These are phyloP conservation scores for Daubentonia madagascariensis DNA, from an alignment of 2,113 vertebrate genomes.

Conservation along the genomic window DNA sequence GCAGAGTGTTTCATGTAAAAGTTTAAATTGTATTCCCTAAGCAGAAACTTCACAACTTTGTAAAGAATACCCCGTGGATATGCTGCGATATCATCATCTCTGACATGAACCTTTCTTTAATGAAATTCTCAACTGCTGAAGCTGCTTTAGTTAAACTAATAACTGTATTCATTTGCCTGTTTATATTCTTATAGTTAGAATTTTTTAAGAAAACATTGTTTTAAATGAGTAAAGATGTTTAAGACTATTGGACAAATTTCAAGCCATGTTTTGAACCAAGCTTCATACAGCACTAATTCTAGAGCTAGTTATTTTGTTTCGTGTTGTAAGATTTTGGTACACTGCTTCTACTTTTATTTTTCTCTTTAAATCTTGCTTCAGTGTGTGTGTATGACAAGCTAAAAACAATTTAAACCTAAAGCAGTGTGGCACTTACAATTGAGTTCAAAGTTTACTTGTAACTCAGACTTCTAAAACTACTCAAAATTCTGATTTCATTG, in stretches of 20 bases:
- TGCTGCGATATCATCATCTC: background rate
- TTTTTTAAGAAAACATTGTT: background rate
- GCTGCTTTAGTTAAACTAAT: background rate
- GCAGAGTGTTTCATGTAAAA: background rate
- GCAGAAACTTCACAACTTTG: background rate
- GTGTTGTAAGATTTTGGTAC: background rate
- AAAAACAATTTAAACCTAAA: background rate
- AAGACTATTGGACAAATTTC: background rate
- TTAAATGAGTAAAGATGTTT: background rate
- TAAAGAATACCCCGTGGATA: background rate
- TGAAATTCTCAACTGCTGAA: background rate
- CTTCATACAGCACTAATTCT: background rate
- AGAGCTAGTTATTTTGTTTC: background rate
- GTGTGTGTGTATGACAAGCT: background rate
- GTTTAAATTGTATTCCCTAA: background rate
- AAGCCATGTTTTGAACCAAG: background rate
- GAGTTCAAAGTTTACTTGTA: background rate
- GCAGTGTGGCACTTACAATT: background rate
- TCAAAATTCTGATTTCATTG: background rate
- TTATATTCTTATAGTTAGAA: background rate
- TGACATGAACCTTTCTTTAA: background rate
- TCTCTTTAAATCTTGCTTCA: background rate
- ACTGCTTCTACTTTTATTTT: background rate
- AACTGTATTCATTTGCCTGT: background rate
- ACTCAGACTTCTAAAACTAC: background rate